Base-by-base conservation (phyloP, 2,797 vertebrate genomes). In the Microhierax caerulescens region DNA sequence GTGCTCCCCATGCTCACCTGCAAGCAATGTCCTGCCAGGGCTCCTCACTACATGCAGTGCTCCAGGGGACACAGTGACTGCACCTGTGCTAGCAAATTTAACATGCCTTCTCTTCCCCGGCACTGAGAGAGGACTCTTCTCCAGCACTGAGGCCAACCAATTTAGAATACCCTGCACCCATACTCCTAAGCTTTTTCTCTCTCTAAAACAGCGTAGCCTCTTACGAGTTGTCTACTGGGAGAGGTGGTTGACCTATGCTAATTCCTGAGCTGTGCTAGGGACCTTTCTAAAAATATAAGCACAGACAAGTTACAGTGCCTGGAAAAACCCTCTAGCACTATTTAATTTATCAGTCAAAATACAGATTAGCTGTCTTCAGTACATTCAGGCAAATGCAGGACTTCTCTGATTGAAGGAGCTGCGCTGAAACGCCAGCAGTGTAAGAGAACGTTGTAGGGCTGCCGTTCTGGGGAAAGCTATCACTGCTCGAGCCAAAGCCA, bases 391-490 rank as follows among this genome's bases (percentile, higher is more conserved):
- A 39, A 60, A 37, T 7, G 17, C 43, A 88, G 36, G 41, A 68
- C n/a, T 92, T 84, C 13, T 41, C 36, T 25, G 23, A 50, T 13
- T 32, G 56, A 67, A 63, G 47, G 32, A 75, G 13, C 47, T 5
- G 1, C 57, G 79, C 30, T 1, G 3, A 75, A 86, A 47, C 3
- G 1, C 17, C 27, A 59, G 0, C 0, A 0, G 3, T 27, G 2
- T n/a, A 23, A 36, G 25, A 80, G 28, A 91, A 53, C 30, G 68
- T 51, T 60, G 43, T 56, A 48, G 41, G 24, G 25, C 39, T 67
- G 32, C 24, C 56, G 39, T n/a, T 65, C 43, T 15, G 28, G 30
- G 60, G 60, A 90, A 87, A 93, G 47, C 22, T 85, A 53, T 47
- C 56, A 8, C 32, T 14, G 15, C 27, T 48, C 37, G n/a, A 88